Evolutionary conservation across 2,797 vertebrate species (phyloP), one percentile per base, ranked within the genome.

Genomic region (Clarias platycephalus): DNA sequence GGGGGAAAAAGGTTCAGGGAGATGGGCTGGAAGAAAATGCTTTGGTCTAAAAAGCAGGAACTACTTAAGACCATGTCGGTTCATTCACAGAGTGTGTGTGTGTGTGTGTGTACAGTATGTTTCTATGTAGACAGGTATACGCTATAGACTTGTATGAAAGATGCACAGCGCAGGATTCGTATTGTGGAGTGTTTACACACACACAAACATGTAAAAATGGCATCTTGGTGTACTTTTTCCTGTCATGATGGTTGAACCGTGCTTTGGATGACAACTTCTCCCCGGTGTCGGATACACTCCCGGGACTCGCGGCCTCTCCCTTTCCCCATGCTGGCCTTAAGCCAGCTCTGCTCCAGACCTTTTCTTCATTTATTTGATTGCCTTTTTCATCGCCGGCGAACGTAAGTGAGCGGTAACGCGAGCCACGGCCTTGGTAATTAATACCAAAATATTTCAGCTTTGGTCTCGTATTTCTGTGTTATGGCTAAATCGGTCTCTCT

Each of bases 381-480:
- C 90, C 89, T 92, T 93, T 92, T 92, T 88, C 87, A 91, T 90
- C 86, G 82, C 85, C 62, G 68, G 83, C 86, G 81, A 88, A 92
- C 89, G 92, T 89, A 88, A 92, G 89, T 88, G 87, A 89, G 88
- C 88, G 68, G 91, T 91, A 94, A 94, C 87, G 84, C 88, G 90
- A 91, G 91, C 92, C 86, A 90, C 87, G 86, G 88, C 60, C 79
- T 57, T 89, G 91, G 92, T 91, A 94, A 95, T 95, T 94, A 95
- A 96, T 95, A 94, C 93, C 91, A 88, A 95, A 95, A 95, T 93
- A 95, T 94, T 94, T 95, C 92, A 93, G 90, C 90, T 89, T 92
- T 93, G 91, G 92, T 94, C 94, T 95, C 94, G 91, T 87, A 94
- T 94, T 94, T 96, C 94, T 91, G 87, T 90, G 89, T 93, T 95